A percentile compares a stretch with the other conserved stretches of the same genome.
phyloP scores from a whole-genome alignment of 2,888 invertebrate species.

The Hirtodrosophila cameraria region DNA sequence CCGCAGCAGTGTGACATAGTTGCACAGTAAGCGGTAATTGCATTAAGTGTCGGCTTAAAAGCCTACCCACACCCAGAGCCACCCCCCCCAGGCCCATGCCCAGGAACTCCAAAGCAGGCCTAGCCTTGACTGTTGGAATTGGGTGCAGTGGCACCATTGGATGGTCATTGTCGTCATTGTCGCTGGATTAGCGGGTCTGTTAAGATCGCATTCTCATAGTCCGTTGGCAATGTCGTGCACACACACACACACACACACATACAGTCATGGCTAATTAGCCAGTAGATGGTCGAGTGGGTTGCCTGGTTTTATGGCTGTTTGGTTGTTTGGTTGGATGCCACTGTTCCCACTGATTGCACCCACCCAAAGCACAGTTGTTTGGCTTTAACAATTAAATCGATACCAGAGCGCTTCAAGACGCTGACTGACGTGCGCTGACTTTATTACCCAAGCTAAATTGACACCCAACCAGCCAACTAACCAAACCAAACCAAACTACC shows the following conservation, averaged over 20 bases:
- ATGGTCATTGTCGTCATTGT: constrained; percentile 55
- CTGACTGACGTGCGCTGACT: constrained; percentile 47
- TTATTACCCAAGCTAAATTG: constrained; percentile 30
- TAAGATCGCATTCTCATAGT: constrained; percentile 47
- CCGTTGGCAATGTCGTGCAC: constrained; percentile 26
- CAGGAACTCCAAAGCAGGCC: constrained; percentile 16
- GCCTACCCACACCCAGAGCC: constrained; percentile 21
- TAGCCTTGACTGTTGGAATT: neutral
- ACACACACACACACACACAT: neutral
- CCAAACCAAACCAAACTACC: neutral
- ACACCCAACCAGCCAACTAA: constrained; percentile 3
- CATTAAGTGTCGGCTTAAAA: constrained; percentile 80
- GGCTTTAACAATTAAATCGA: constrained; percentile 73
- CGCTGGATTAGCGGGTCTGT: constrained; percentile 63
- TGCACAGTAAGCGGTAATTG: constrained; percentile 68
- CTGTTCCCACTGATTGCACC: neutral
- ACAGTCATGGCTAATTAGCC: constrained; percentile 66
- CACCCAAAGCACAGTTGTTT: constrained; percentile 39
- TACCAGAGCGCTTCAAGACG: constrained; percentile 34
- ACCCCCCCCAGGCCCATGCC: no score
- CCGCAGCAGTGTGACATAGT: constrained; percentile 34
- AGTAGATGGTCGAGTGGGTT: constrained; percentile 11
- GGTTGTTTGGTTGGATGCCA: neutral
- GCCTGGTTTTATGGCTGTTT: no score
- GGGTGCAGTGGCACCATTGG: constrained; percentile 4